A percentile compares a stretch with the other conserved stretches of the same genome.
Conservation (phyloP, 2,113 vertebrate species). For the Rhegmatorhina hoffmannsi region DNA sequence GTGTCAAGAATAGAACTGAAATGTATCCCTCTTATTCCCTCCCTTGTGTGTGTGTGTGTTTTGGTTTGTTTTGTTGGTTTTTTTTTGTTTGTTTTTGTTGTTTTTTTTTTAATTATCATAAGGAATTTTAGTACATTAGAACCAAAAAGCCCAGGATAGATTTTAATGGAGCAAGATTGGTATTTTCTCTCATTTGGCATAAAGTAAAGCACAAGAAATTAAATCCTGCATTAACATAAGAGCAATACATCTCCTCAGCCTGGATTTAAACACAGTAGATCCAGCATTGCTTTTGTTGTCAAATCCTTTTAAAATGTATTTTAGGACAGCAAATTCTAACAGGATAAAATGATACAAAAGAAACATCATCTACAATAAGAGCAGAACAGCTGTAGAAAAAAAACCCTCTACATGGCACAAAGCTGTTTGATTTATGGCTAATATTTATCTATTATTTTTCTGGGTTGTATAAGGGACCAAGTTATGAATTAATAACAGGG, state of each 20-base stretch:
- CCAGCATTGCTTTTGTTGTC: neutral
- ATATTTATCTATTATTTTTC: neutral
- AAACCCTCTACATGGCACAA: neutral
- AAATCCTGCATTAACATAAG: neutral
- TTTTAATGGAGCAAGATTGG: neutral
- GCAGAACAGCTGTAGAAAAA: neutral
- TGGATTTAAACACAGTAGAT: neutral
- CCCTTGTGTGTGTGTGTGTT: too few species aligned
- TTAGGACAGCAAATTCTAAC: neutral
- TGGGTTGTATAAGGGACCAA: neutral
- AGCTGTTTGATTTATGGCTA: neutral
- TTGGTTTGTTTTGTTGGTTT: too few species aligned
- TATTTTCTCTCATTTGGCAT: neutral
- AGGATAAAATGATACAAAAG: neutral
- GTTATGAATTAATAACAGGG: constrained; percentile 22
- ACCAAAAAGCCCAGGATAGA: neutral
- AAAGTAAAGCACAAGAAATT: neutral
- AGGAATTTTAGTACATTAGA: neutral
- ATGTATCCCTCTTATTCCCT: fast-evolving
- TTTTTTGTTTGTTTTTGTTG: too few species aligned
- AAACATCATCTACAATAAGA: neutral
- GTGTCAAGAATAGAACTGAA: neutral
- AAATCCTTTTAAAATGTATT: neutral
- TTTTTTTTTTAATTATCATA: neutral
- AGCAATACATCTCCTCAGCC: neutral